Base-by-base conservation (phyloP, 1,140 invertebrate species). In the Drosophila guanche region DNA sequence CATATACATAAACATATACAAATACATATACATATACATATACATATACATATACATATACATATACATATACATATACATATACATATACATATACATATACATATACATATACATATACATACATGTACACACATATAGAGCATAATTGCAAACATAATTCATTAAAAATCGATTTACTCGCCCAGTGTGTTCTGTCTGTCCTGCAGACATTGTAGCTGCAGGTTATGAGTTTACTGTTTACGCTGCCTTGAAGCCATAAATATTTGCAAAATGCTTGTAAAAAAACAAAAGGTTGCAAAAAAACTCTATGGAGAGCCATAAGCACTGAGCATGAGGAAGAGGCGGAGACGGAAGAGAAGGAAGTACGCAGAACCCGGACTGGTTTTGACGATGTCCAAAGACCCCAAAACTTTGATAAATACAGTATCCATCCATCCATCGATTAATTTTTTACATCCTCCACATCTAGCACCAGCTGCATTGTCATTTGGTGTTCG, bases 181-280 rank as follows among this genome's bases (percentile, higher is more conserved):
- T 50, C 60, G 59, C 47, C 74, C 33, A 37, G 33, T 40, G 41
- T 50, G 51, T 52, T 22, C 48, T 46, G 53, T 16, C 29, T 62
- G 67, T 62, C 58, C 71, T 75, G 61, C 71, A 60, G 70, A 75
- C 70, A 50, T 57, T 55, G 71, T 70, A 47, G 73, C 77, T 85
- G 81, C 81, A 85, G 81, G 81, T 85, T 85, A 78, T 88, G 83
- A 85, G 83, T 77, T 85, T 88, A 86, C 86, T 85, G 81, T 85
- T 85, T 85, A 66, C 77, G 77, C 65, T 85, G 77, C 73, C 70
- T 76, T 79, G 86, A 77, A 74, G 69, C 77, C 77, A 85, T 85
- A 85, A 85, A 85, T 88, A 85, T 85, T 86, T 85, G 83, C 81
- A 85, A 85, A 85, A 73, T 85, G 83, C 81, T 85, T 85, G 83